phyloP scores from a whole-genome alignment of 2,888 invertebrate species.

The Abrostola tripartita region DNA sequence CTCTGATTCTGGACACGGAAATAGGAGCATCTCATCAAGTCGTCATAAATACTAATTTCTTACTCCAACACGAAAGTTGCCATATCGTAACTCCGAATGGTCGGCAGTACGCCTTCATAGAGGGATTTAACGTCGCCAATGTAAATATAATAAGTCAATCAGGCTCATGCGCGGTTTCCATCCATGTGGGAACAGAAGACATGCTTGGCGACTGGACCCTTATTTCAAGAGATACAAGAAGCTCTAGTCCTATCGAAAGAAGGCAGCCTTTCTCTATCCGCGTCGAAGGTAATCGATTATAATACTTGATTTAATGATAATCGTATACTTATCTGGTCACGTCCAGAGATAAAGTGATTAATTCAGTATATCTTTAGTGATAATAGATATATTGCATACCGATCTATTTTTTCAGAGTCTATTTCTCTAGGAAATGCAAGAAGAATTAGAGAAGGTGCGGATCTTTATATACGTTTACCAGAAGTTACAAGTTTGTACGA shows the following conservation, averaged over 20 bases:
- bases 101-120: slow-evolving; percentile 60
- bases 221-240: slow-evolving; percentile 63
- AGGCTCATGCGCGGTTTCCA: slow-evolving; percentile 67
- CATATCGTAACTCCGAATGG: slow-evolving; percentile 69
- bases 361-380: slow-evolving; percentile 43
- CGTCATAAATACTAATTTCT: slow-evolving; percentile 45
- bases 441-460: slow-evolving; percentile 66
- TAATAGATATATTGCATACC: slow-evolving; percentile 41
- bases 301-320: slow-evolving; percentile 50
- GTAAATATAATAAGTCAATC: slow-evolving; percentile 58
- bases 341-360: slow-evolving; percentile 70
- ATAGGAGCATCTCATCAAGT: slow-evolving; percentile 57
- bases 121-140: slow-evolving; percentile 61
- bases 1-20: slow-evolving; percentile 36
- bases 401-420: slow-evolving; percentile 36
- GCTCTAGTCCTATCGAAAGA: slow-evolving; percentile 63
- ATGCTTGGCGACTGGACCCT: slow-evolving; percentile 75
- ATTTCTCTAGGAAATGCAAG: slow-evolving; percentile 28
- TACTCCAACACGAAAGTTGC: slow-evolving; percentile 64
- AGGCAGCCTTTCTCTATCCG: slow-evolving; percentile 70
- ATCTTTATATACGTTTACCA: slow-evolving; percentile 70
- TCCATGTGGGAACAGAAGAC: slow-evolving; percentile 63
- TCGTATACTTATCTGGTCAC: slow-evolving; percentile 73
- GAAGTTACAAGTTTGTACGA: slow-evolving; percentile 58
- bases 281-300: slow-evolving; percentile 74